Evolutionary conservation across 1,140 invertebrate species (phyloP).

Genomic region (Acromyrmex charruanus): DNA sequence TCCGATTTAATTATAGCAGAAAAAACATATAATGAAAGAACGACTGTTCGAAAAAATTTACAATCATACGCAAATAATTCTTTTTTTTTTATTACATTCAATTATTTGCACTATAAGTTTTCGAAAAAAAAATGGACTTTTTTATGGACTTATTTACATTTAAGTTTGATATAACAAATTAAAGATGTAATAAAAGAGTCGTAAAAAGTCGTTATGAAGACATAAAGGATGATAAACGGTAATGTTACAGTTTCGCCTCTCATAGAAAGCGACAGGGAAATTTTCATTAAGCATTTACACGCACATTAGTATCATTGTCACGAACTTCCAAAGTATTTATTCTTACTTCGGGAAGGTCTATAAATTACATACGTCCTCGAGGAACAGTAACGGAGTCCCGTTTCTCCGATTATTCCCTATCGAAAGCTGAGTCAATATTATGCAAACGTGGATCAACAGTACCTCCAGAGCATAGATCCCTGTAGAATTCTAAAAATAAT

Average conservation of each 20-base stretch:
- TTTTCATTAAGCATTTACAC: conserved; percentile 35
- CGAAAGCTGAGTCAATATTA: conserved; percentile 60
- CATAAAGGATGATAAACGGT: conserved; percentile 6
- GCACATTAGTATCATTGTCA: conserved; percentile 56
- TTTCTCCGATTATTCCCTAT: not conserved
- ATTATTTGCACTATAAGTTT: not conserved
- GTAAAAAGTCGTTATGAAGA: not conserved
- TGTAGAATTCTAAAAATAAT: not conserved
- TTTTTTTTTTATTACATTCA: not conserved
- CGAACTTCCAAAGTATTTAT: conserved; percentile 65
- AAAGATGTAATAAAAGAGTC: not conserved
- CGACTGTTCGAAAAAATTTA: not conserved
- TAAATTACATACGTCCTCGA: conserved; percentile 21
- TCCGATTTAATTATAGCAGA: not conserved
- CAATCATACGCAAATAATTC: not conserved
- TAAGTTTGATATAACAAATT: conserved; percentile 1
- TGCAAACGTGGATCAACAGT: conserved; percentile 45
- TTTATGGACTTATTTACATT: not conserved
- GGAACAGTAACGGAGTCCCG: not conserved
- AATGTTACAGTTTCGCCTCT: not conserved
- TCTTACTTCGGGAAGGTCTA: conserved; percentile 26
- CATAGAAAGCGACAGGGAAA: conserved; percentile 15
- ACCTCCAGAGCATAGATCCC: not conserved
- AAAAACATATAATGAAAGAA: not conserved
- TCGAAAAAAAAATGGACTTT: not conserved